Conservation (phyloP, 2,888 invertebrate genomes). For the Amaurobius ferox region DNA sequence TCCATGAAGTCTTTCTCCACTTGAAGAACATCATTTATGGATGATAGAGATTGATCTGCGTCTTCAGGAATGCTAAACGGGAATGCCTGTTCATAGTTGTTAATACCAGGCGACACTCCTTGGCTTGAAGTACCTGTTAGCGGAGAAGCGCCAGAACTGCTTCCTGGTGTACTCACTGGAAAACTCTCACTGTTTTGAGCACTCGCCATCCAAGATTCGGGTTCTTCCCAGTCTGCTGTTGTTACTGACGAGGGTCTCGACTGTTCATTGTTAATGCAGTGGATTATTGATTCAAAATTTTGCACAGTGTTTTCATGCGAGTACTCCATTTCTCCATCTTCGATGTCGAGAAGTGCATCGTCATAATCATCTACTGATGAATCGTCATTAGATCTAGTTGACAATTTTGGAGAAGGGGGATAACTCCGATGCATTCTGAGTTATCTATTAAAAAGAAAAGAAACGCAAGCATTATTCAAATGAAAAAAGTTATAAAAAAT, state of each 20-base stretch:
- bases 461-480: no score
- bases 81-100: constrained; percentile 44
- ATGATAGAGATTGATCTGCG: constrained; percentile 44
- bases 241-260: constrained; percentile 28
- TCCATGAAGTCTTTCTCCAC: constrained; percentile 73
- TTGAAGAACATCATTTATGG: constrained; percentile 71
- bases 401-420: constrained; percentile 24
- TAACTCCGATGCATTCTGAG: constrained; percentile 31
- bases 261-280: background rate
- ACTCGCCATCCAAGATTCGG: constrained; percentile 38
- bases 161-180: constrained; percentile 35
- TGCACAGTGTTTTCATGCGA: background rate
- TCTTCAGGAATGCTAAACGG: constrained; percentile 60
- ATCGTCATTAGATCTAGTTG: constrained; percentile 34
- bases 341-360: constrained; percentile 47
- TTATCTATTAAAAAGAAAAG: constrained; percentile 4
- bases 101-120: constrained; percentile 44
- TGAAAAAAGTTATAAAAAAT: no score
- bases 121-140: constrained; percentile 54
- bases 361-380: constrained; percentile 55
- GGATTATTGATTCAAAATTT: background rate
- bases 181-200: constrained; percentile 48
- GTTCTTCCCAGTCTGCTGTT: constrained; percentile 61
- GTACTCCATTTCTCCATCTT: constrained; percentile 25
- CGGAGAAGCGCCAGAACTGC: constrained; percentile 61